These are phyloP conservation scores for Osmerus mordax DNA, from an alignment of 2,113 vertebrate species.

Conservation along the genomic window DNA sequence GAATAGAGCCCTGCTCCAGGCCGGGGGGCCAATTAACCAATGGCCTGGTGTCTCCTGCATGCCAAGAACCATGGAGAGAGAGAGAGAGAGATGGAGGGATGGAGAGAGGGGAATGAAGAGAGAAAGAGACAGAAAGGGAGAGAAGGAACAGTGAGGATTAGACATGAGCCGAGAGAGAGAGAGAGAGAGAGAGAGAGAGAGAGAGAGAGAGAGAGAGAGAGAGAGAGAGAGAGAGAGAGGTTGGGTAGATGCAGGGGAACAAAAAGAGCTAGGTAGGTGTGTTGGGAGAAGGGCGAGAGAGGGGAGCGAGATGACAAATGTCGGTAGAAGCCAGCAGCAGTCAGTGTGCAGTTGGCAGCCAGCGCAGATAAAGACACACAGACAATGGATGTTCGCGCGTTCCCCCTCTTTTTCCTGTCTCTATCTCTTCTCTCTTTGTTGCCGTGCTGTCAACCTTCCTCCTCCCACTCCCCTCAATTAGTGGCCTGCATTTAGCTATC, in stretches of 20 bases:
- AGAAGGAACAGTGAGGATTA: background rate
- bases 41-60: constrained; percentile 24
- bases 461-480: constrained; percentile 46
- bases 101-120: background rate
- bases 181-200: background rate
- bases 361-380: constrained; percentile 23
- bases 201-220: background rate
- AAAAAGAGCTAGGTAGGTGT: background rate
- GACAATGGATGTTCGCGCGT: constrained; percentile 47
- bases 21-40: constrained; percentile 50
- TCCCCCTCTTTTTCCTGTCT: constrained; percentile 28
- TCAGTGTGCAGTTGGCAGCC: constrained; percentile 35
- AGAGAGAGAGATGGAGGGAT: background rate
- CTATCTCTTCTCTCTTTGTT: constrained; percentile 41
- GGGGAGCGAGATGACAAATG: background rate
- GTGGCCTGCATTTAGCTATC: constrained; percentile 54
- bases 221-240: background rate
- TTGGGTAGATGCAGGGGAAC: background rate
- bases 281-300: background rate
- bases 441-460: constrained; percentile 40
- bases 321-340: background rate
- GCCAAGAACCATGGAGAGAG: background rate
- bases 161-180: background rate
- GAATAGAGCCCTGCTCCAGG: background rate
- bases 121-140: background rate